Evolutionary conservation across 2,888 invertebrate genomes (phyloP).

Genomic region (Glaucopsyche alexis): DNA sequence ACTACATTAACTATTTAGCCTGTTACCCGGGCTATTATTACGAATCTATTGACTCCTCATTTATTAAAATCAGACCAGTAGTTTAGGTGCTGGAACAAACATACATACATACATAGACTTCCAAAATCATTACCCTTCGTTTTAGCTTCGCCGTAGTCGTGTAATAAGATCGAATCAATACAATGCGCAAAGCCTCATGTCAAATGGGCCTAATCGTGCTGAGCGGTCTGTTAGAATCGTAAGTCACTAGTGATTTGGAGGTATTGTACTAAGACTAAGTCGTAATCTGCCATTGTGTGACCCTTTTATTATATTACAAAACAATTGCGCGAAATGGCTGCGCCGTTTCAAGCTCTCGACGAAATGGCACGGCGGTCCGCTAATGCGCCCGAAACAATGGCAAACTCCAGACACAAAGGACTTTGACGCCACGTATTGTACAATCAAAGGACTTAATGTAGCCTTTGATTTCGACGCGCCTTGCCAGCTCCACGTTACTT

Average conservation of each 20-base stretch:
- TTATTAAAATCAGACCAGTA: no score
- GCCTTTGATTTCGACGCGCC: slow-evolving; percentile 40
- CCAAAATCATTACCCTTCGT: no score
- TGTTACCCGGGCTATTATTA: no score
- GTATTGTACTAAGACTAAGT: slow-evolving; percentile 17
- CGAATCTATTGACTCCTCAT: no score
- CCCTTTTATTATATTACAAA: slow-evolving; percentile 33
- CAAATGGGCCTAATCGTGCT: not conserved
- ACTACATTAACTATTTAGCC: no score
- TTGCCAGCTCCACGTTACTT: not conserved
- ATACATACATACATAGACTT: no score
- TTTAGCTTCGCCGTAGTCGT: no score
- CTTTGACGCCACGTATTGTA: slow-evolving; percentile 44
- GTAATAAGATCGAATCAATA: not conserved
- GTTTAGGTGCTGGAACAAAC: no score
- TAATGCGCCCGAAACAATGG: slow-evolving; percentile 74
- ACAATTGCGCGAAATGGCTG: slow-evolving; percentile 32
- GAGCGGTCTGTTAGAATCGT: not conserved
- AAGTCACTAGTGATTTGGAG: not conserved
- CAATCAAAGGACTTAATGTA: slow-evolving; percentile 40
- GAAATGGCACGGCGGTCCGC: slow-evolving; percentile 65
- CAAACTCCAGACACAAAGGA: slow-evolving; percentile 65
- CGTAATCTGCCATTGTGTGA: slow-evolving; percentile 30
- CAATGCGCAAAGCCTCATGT: not conserved
- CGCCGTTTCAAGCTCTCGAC: slow-evolving; percentile 45